phyloP scores from a whole-genome alignment of 2,113 vertebrate species.

The Cavia aperea region DNA sequence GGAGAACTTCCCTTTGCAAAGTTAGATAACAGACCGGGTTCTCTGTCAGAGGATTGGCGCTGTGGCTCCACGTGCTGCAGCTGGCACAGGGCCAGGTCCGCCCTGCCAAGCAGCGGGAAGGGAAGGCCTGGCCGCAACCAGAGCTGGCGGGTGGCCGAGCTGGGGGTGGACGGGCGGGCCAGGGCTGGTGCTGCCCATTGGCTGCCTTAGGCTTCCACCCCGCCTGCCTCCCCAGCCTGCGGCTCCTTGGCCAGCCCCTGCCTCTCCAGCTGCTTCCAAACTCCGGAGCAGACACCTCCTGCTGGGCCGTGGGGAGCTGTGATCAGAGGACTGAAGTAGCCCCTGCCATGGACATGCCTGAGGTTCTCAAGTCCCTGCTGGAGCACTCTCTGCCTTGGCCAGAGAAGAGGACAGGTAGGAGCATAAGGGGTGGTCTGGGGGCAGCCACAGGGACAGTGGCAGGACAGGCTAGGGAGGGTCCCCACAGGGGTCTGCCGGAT shows the following conservation, averaged over 20 bases:
- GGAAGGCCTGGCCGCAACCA: slow-evolving; percentile 71
- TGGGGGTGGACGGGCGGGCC: slow-evolving; percentile 66
- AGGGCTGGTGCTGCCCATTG: slow-evolving; percentile 59
- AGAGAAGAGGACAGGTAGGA: slow-evolving; percentile 80
- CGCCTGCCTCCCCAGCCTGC: slow-evolving; percentile 54
- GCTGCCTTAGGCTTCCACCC: slow-evolving; percentile 65
- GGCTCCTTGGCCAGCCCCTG: slow-evolving; percentile 32
- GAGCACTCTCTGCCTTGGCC: slow-evolving; percentile 83
- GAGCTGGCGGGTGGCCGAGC: slow-evolving; percentile 72
- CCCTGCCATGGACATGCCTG: slow-evolving; percentile 83
- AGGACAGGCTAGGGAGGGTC: background rate
- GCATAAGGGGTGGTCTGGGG: slow-evolving; percentile 24
- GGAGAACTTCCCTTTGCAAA: slow-evolving; percentile 72
- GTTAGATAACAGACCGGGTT: slow-evolving; percentile 80
- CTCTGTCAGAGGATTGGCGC: slow-evolving; percentile 74
- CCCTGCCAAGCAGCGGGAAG: slow-evolving; percentile 68
- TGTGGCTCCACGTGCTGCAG: slow-evolving; percentile 67
- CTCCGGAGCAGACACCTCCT: slow-evolving; percentile 40
- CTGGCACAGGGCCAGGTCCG: slow-evolving; percentile 71
- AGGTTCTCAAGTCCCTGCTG: slow-evolving; percentile 86
- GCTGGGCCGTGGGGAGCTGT: slow-evolving; percentile 74
- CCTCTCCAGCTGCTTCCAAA: slow-evolving; percentile 48
- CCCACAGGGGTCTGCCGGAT: background rate
- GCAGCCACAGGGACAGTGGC: background rate
- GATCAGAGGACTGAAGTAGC: slow-evolving; percentile 68